Conservation (phyloP, 2,113 vertebrate species). For the Trematocara stigmaticum region DNA sequence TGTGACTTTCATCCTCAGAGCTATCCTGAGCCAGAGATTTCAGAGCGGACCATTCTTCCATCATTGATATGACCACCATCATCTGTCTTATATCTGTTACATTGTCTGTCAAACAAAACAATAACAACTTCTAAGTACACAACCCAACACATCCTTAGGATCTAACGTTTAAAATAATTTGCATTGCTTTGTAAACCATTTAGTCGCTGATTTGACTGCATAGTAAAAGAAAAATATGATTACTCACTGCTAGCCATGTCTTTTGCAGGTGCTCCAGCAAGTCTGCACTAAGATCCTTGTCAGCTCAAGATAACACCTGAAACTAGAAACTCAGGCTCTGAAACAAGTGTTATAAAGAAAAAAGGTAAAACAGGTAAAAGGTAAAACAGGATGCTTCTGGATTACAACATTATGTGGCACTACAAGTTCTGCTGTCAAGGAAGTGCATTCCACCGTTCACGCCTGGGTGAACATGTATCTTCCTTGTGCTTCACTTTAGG, state of each 20-base stretch:
- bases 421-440: neutral
- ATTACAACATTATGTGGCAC: neutral
- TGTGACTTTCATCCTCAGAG: neutral
- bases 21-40: neutral
- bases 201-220: neutral
- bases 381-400: neutral
- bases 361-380: neutral
- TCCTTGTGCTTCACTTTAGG: neutral
- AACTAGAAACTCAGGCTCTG: conserved; percentile 6
- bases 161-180: neutral
- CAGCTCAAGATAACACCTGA: neutral
- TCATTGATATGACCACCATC: conserved; percentile 18
- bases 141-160: neutral
- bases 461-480: neutral
- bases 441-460: conserved; percentile 19
- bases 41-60: neutral
- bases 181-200: neutral
- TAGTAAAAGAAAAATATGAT: neutral
- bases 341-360: neutral
- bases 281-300: neutral
- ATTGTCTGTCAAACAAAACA: neutral
- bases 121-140: neutral
- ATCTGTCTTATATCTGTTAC: neutral
- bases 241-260: conserved; percentile 25
- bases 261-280: neutral